These are phyloP conservation scores for Canis aureus DNA, from an alignment of 2,113 vertebrate species.

Conservation along the genomic window DNA sequence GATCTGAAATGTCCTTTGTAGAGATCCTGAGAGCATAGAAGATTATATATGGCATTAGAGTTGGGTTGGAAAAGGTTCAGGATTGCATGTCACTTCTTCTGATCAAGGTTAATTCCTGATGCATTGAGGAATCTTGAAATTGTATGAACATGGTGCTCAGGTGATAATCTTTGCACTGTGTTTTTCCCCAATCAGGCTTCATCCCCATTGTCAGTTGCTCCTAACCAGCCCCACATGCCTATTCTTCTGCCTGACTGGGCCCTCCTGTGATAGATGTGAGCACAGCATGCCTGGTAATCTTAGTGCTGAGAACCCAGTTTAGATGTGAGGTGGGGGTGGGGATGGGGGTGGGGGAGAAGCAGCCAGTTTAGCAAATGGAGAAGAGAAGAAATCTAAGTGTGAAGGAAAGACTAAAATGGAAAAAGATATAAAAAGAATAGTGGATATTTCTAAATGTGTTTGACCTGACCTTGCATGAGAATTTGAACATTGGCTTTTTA, in stretches of 20 bases:
- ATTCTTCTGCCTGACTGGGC: constrained; percentile 68
- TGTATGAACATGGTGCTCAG: not conserved
- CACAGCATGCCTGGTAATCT: constrained; percentile 65
- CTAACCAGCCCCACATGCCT: not conserved
- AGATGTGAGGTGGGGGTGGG: not conserved
- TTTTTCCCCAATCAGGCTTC: not conserved
- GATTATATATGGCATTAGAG: constrained; percentile 4
- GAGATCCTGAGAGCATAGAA: not conserved
- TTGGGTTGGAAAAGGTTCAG: constrained; percentile 46
- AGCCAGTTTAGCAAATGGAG: constrained; percentile 18
- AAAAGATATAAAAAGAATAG: not conserved
- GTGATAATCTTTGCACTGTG: not conserved
- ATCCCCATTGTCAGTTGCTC: not conserved
- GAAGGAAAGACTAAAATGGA: not conserved
- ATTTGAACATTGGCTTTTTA: constrained; percentile 33
- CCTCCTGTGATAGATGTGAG: constrained; percentile 74
- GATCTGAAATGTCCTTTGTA: not conserved
- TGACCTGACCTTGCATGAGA: not conserved
- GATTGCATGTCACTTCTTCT: not conserved
- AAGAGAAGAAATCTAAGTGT: not conserved
- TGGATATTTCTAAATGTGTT: not conserved
- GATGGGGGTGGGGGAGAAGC: not conserved
- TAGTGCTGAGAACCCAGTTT: constrained; percentile 53
- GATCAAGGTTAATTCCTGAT: not conserved
- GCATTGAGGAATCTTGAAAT: not conserved